phyloP scores from a whole-genome alignment of 2,113 vertebrate genomes.

The Okapia johnstoni region DNA sequence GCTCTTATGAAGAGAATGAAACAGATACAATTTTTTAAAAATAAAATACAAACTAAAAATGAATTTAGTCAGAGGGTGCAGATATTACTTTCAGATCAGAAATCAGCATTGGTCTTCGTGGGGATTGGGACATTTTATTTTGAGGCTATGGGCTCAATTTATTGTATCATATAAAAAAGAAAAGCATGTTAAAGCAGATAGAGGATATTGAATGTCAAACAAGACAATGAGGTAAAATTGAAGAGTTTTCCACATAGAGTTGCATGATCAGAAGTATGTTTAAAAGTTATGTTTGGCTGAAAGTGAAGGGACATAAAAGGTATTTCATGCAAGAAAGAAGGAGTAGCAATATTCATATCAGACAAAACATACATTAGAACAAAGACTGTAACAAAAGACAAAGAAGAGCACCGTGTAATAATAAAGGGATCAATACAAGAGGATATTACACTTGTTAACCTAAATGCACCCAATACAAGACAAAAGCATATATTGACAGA shows the following conservation, averaged over 20 bases:
- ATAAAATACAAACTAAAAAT: background rate
- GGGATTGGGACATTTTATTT: background rate
- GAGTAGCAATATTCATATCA: background rate
- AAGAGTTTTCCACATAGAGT: background rate
- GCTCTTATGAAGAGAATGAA: background rate
- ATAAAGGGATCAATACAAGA: background rate
- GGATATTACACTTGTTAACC: background rate
- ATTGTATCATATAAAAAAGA: background rate
- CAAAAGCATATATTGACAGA: background rate
- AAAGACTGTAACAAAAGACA: background rate
- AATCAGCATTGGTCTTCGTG: background rate
- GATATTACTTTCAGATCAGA: background rate
- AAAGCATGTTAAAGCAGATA: background rate
- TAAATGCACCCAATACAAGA: background rate
- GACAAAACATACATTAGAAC: background rate
- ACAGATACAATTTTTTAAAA: background rate
- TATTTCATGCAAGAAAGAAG: background rate
- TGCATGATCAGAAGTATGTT: background rate
- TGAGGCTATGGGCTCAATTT: background rate
- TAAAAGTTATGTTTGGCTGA: background rate
- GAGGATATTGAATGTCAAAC: background rate
- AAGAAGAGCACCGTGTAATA: background rate
- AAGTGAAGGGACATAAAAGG: background rate
- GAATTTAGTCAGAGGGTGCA: background rate
- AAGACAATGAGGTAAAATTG: background rate